These are phyloP conservation scores for Channallabes apus DNA, from an alignment of 2,797 vertebrate species.

Conservation along the genomic window DNA sequence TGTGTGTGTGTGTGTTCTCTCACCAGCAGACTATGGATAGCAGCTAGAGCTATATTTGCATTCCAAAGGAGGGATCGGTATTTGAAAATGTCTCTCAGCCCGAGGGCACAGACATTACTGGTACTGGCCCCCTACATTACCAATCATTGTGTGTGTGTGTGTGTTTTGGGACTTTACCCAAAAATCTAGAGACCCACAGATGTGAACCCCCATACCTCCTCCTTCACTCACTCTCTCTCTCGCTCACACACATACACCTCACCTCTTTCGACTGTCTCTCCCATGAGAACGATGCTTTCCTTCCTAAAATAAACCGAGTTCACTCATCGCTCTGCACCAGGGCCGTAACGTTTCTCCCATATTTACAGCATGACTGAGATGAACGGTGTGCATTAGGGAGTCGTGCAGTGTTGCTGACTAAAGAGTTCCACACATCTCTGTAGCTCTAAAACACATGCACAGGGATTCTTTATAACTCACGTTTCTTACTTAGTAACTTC, in stretches of 20 bases:
- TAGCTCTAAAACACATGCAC: not conserved
- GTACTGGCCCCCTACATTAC: slow-evolving; percentile 35
- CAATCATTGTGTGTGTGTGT: slow-evolving; percentile 11
- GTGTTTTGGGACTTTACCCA: slow-evolving; percentile 5
- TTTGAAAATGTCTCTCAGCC: slow-evolving; percentile 40
- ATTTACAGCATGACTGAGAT: not conserved
- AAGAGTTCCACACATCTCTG: not conserved
- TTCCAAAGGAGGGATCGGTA: slow-evolving; percentile 45
- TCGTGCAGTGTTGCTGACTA: not conserved
- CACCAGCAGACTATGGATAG: slow-evolving; percentile 31
- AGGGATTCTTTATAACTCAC: not conserved
- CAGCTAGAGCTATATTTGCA: slow-evolving; percentile 42
- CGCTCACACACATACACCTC: not conserved
- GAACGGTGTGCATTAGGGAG: not conserved
- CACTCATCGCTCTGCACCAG: slow-evolving; percentile 1
- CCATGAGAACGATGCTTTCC: slow-evolving; percentile 29
- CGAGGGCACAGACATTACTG: slow-evolving; percentile 45
- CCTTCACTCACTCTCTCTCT: not conserved
- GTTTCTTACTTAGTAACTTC: not conserved
- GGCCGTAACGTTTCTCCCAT: not conserved
- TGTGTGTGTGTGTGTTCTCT: slow-evolving; percentile 32
- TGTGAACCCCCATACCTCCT: not conserved
- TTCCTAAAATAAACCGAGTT: slow-evolving; percentile 37
- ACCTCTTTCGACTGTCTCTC: slow-evolving; percentile 14
- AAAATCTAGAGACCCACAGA: slow-evolving; percentile 4